phyloP scores from a whole-genome alignment of 30 jellyfish, hydroid and myxozoan species.

The Cassiopea andromeda region DNA sequence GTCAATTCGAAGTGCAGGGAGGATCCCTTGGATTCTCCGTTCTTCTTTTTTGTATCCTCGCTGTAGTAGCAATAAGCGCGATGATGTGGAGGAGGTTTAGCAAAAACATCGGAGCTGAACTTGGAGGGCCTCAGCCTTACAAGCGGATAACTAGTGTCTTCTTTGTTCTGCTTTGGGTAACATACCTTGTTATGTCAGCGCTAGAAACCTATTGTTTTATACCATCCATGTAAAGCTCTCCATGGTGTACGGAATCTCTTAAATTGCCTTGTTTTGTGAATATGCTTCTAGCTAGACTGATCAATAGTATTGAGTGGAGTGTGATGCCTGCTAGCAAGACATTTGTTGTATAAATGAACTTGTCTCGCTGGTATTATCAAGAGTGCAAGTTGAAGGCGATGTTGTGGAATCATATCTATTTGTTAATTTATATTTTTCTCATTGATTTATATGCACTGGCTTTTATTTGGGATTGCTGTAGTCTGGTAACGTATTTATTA shows the following conservation, averaged over 20 bases:
- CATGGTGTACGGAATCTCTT: background rate
- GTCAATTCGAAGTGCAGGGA: slow-evolving; percentile 76
- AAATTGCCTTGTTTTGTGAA: background rate
- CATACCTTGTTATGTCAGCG: slow-evolving; percentile 78
- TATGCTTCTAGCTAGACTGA: background rate
- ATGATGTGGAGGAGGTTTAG: slow-evolving; percentile 92
- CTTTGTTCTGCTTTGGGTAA: slow-evolving; percentile 75
- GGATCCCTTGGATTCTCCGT: slow-evolving; percentile 99
- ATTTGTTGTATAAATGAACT: too few relatives aligned
- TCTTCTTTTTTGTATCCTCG: slow-evolving; percentile 82
- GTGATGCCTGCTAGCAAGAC: too few relatives aligned
- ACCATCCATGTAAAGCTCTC: background rate
- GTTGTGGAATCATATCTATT: too few relatives aligned
- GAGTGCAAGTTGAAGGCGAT: too few relatives aligned
- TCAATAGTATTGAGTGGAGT: too few relatives aligned
- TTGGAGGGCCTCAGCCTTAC: slow-evolving; percentile 94
- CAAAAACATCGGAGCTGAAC: slow-evolving; percentile 89
- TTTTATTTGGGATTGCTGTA: too few relatives aligned
- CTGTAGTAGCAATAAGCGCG: slow-evolving; percentile 65
- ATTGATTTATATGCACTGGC: too few relatives aligned
- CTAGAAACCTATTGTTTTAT: slow-evolving; percentile 82
- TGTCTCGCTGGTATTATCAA: too few relatives aligned
- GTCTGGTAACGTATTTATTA: too few relatives aligned
- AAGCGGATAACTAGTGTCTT: slow-evolving; percentile 58
- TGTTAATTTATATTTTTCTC: too few relatives aligned